These are phyloP conservation scores for Mermis nigrescens DNA, from an alignment of 2,888 invertebrate species.

Conservation along the genomic window DNA sequence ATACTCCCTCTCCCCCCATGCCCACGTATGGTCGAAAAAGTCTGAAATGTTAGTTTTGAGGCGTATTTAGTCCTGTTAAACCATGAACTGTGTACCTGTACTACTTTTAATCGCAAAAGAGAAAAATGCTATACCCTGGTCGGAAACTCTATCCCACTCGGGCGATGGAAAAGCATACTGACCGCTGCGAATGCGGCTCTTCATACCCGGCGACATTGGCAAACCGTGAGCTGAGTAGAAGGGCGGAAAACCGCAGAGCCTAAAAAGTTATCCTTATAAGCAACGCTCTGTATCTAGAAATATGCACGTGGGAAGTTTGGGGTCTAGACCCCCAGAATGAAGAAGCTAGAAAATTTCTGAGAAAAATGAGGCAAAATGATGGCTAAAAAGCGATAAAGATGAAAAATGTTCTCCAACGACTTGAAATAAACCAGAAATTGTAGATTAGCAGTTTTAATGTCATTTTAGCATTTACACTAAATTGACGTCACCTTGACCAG, in stretches of 20 bases:
- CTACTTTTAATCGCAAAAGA: too few relatives aligned
- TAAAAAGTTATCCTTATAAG: too few relatives aligned
- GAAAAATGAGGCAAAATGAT: background rate
- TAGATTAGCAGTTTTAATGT: too few relatives aligned
- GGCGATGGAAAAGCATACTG: conserved; percentile 92
- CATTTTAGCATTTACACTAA: too few relatives aligned
- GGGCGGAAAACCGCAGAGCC: conserved; percentile 88
- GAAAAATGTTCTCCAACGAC: background rate
- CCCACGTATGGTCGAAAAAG: too few relatives aligned
- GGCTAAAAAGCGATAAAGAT: background rate
- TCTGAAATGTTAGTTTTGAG: too few relatives aligned
- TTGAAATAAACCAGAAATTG: conserved; percentile 1
- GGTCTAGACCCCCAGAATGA: background rate
- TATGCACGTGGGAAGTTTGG: too few relatives aligned
- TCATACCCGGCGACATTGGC: conserved; percentile 98
- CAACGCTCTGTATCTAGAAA: too few relatives aligned
- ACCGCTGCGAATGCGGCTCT: conserved; percentile 76
- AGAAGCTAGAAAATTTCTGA: background rate
- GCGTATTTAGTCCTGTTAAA: too few relatives aligned
- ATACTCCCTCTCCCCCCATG: too few relatives aligned
- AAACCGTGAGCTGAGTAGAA: conserved; percentile 94
- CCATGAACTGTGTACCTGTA: too few relatives aligned
- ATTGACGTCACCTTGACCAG: too few relatives aligned
- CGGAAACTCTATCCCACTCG: conserved; percentile 81
- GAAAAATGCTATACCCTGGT: conserved; percentile 46